Base-by-base conservation (phyloP, 1,140 invertebrate species). In the Potamilus streckersoni region DNA sequence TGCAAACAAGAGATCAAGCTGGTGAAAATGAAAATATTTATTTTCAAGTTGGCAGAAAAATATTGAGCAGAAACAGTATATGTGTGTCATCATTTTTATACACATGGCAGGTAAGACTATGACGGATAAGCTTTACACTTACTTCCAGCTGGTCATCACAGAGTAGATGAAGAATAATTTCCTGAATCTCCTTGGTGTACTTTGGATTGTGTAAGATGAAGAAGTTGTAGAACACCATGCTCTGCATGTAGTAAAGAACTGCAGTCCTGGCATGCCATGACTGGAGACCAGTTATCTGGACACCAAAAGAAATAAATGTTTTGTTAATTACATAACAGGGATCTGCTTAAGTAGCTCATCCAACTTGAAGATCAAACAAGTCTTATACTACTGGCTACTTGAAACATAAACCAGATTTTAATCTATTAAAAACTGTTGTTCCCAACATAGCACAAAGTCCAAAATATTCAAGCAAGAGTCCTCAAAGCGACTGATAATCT, bases 171-270 rank as follows among this genome's bases (percentile, higher is more conserved):
- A 89, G 68, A 17, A 90, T 79, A 70, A 88, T 78, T 61, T 84
- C 78, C 31, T 80, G 79, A 31, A 90, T 83, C n/a, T 83, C 69
- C 20, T 76, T 57, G 65, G 84, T 83, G 63, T 81, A 59, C 16
- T 84, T 71, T 2, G 80, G 74, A 15, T 81, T 62, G 69, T 86
- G 80, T 61, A 89, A 57, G 12, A 83, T 91, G 20, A 95, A 93
- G 90, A 97, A 93, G 82, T 97, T 97, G 80, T 95, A 93, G 89
- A 97, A 97, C 14, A 96, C 92, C 70, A 95, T 86, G 23, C 94
- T 93, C 89, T 96, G 94, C 14, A 97, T 90, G 83, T 95, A 96
- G 69, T 93, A 92, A 2, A 96, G 89, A 73, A 93, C 92, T 15
- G 93, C 92, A 1, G 92, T 91, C 65, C 95, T 91, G 0, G 94